Conservation (phyloP, 2,797 vertebrate species). For the Euphonia xanthogaster region DNA sequence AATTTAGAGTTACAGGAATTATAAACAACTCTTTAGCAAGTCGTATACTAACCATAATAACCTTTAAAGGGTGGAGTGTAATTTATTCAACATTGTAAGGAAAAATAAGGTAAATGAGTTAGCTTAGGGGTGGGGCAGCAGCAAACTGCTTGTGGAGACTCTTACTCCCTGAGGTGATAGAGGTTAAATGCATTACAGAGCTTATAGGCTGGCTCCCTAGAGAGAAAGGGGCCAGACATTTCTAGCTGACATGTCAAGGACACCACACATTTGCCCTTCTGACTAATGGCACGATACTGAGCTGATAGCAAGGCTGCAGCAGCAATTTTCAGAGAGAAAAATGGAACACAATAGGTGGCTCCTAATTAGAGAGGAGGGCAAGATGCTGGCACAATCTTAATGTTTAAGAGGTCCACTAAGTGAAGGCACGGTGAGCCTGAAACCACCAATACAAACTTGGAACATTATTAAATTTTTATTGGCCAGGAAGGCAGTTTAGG, state of each 20-base stretch:
- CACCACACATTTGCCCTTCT: not conserved
- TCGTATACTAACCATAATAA: constrained; percentile 66
- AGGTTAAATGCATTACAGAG: constrained; percentile 67
- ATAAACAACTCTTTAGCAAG: constrained; percentile 74
- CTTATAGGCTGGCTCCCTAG: constrained; percentile 37
- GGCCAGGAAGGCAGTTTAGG: not conserved
- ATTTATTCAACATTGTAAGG: constrained; percentile 71
- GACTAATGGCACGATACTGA: constrained; percentile 4
- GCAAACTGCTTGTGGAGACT: constrained; percentile 62
- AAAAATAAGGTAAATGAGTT: constrained; percentile 64
- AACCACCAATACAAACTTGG: not conserved
- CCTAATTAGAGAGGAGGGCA: constrained; percentile 1
- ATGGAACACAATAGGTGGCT: constrained; percentile 6
- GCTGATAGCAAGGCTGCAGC: not conserved
- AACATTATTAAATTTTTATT: not conserved
- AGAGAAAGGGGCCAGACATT: constrained; percentile 14
- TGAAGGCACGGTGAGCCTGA: not conserved
- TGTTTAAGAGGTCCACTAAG: not conserved
- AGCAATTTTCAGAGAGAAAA: constrained; percentile 6
- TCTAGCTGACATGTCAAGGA: constrained; percentile 49
- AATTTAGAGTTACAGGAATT: constrained; percentile 71
- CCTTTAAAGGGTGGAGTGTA: constrained; percentile 67
- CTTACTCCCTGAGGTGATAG: constrained; percentile 61
- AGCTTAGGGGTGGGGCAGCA: constrained; percentile 56
- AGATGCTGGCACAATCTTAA: not conserved